Evolutionary conservation across 2,113 vertebrate species (phyloP), one percentile per base, ranked within the genome.

Genomic region (Siphamia tubifer): DNA sequence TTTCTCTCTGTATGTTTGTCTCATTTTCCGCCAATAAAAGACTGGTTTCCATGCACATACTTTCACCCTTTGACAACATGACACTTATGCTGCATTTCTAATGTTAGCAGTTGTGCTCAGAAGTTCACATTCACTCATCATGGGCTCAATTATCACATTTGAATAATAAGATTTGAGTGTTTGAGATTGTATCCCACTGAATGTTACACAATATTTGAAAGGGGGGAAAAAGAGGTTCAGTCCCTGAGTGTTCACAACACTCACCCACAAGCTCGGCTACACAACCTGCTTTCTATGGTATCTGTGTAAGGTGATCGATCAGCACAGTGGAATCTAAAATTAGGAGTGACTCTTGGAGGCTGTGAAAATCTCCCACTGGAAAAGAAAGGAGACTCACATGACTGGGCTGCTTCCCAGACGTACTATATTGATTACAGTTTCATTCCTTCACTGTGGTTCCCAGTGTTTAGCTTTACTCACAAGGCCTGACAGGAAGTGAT

Each of bases 371-470:
- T 74, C 62, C 30, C 43, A 40, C 47, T 10, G 35, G 42, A n/a
- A 8, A 8, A 28, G 21, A 47, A 24, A 35, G 28, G 28, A 44
- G 28, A 5, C 12, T 73, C 75, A 69, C 36, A 36, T 84, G 66
- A 67, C 55, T 52, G 11, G 15, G 44, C 69, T 77, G 24, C 74
- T 89, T 90, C 74, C 81, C 75, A 82, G 65, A 83, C 80, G 66
- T 42, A 43, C 63, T 38, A 25, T 62, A 90, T 87, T 77, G 86
- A 89, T 89, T 67, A 31, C 39, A 52, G 39, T 48, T 63, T 64
- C 44, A 71, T 73, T 72, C 65, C 64, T 68, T 15, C 36, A 10
- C 56, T 25, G 23, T 13, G 23, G 11, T 64, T 76, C 35, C 53
- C 40, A 44, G 54, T 63, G 49, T 27, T 23, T 16, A 35, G 43